Conservation (phyloP, 2,888 invertebrate genomes). For the Pardosa pseudoannulata region DNA sequence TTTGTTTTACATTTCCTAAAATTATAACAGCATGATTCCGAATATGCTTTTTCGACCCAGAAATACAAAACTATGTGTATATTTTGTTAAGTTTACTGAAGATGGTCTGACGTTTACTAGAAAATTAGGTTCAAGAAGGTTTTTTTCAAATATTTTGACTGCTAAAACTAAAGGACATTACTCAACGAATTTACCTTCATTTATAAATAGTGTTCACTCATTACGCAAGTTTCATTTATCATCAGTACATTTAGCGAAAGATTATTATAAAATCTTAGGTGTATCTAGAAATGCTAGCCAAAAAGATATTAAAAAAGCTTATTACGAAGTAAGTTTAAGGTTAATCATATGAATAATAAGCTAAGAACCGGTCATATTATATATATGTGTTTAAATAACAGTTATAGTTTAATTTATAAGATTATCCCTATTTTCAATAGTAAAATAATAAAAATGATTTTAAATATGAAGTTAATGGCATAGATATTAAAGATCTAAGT, state of each 20-base stretch:
- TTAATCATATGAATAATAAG: no score
- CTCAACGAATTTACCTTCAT: not conserved
- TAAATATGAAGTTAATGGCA: no score
- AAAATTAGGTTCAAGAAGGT: not conserved
- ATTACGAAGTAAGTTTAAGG: conserved; percentile 81
- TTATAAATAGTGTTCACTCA: not conserved
- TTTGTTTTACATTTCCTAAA: no score
- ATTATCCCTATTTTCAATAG: no score
- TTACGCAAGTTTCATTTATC: conserved; percentile 30
- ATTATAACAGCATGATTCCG: not conserved
- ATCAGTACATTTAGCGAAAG: conserved; percentile 76
- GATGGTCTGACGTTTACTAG: not conserved
- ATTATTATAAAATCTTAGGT: conserved; percentile 95
- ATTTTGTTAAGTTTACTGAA: not conserved
- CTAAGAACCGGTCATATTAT: no score
- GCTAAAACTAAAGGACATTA: not conserved
- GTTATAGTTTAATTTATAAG: no score
- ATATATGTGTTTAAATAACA: no score
- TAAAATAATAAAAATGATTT: no score
- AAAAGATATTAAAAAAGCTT: conserved; percentile 97
- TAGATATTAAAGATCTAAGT: no score
- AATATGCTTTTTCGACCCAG: not conserved
- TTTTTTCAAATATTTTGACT: not conserved
- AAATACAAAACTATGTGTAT: not conserved
- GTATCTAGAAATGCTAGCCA: conserved; percentile 90